phyloP scores from a whole-genome alignment of 2,113 vertebrate species.

The Gulo gulo region DNA sequence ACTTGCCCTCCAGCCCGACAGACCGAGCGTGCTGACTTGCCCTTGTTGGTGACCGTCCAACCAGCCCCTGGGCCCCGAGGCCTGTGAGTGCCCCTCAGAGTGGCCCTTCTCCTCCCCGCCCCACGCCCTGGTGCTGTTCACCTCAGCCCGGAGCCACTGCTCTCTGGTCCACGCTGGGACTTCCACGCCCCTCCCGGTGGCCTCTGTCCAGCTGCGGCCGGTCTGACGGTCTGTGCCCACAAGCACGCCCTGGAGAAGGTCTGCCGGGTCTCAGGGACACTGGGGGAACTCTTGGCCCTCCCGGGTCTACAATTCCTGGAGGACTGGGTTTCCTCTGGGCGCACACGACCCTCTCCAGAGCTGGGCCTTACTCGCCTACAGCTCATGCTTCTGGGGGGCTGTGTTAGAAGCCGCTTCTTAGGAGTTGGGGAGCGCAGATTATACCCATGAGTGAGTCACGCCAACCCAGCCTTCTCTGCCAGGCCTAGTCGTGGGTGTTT shows the following conservation, averaged over 20 bases:
- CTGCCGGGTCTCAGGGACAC: fast-evolving
- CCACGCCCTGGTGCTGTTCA: neutral
- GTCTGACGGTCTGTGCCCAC: neutral
- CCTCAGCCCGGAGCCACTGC: fast-evolving
- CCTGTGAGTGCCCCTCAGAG: neutral
- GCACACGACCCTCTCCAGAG: fast-evolving
- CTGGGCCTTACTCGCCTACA: neutral
- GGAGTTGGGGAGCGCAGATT: no score
- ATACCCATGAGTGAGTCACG: fast-evolving
- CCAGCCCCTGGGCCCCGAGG: neutral
- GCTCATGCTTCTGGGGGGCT: neutral
- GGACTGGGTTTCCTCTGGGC: no score
- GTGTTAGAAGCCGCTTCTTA: neutral
- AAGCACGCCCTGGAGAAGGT: neutral
- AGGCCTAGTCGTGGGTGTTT: fast-evolving
- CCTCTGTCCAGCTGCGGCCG: neutral
- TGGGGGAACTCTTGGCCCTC: no score
- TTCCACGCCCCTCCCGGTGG: neutral
- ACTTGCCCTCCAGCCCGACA: neutral
- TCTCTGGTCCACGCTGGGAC: neutral
- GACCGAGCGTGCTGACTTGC: neutral
- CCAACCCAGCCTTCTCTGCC: fast-evolving
- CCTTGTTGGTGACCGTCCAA: neutral
- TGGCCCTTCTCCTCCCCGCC: no score
- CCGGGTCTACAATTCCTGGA: fast-evolving